Evolutionary conservation across 2,797 vertebrate species (phyloP).

Genomic region (Peromyscus aztecus): DNA sequence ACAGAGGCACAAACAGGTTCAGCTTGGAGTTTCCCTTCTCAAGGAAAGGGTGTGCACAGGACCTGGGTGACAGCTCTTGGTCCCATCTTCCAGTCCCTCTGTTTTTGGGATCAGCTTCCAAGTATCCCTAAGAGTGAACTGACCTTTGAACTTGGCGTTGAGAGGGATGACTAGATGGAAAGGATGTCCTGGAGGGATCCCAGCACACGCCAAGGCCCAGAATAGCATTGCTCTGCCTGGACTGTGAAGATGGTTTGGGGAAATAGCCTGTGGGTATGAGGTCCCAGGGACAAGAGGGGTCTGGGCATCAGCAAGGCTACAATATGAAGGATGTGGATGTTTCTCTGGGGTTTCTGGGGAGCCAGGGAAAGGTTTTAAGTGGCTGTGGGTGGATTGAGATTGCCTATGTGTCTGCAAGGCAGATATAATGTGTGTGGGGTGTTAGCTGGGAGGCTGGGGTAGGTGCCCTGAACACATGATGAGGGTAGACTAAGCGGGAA

Average conservation of each 20-base stretch:
- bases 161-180: neutral
- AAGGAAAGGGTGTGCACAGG: neutral
- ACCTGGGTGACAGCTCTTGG: neutral
- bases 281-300: neutral
- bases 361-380: neutral
- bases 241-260: neutral
- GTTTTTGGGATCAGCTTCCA: neutral
- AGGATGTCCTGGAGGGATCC: neutral
- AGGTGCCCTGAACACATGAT: neutral
- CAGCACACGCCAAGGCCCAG: neutral
- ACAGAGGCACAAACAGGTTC: neutral
- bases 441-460: neutral
- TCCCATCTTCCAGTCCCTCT: neutral
- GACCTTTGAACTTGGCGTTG: neutral
- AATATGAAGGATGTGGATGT: neutral
- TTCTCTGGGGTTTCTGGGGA: neutral
- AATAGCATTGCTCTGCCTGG: neutral
- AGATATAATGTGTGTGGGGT: neutral
- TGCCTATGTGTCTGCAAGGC: neutral
- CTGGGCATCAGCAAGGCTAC: neutral
- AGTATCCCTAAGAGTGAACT: neutral
- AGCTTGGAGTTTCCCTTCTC: neutral
- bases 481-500: neutral
- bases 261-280: neutral
- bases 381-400: neutral